These are phyloP conservation scores for Rhinolophus sinicus DNA, from an alignment of 2,113 vertebrate species.

Conservation along the genomic window DNA sequence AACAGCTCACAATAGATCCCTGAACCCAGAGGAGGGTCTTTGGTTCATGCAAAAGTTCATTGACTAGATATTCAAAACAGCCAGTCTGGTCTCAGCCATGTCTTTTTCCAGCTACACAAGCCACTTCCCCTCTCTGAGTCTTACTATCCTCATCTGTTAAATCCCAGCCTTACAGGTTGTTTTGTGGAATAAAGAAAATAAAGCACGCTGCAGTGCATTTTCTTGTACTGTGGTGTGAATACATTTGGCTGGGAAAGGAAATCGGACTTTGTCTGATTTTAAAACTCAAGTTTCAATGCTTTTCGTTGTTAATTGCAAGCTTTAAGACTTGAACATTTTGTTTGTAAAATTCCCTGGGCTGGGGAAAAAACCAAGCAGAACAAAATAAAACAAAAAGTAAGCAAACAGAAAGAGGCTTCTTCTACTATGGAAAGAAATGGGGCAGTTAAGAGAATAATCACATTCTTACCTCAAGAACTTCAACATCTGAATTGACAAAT, in stretches of 20 bases:
- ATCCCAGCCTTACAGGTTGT: background rate
- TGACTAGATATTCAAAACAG: background rate
- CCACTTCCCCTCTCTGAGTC: background rate
- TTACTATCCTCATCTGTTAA: background rate
- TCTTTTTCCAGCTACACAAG: background rate
- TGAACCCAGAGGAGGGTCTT: background rate
- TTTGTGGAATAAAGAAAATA: background rate
- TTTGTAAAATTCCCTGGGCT: conserved; percentile 26
- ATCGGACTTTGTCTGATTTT: conserved; percentile 3
- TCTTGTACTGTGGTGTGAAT: background rate
- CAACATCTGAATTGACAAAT: conserved; percentile 79
- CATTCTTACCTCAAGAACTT: conserved; percentile 83
- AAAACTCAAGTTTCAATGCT: background rate
- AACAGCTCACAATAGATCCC: background rate
- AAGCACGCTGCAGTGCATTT: fast-evolving
- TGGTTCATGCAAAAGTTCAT: background rate
- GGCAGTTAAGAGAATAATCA: background rate
- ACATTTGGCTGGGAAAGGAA: background rate
- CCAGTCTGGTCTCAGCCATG: background rate
- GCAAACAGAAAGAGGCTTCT: background rate
- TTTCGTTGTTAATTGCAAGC: background rate
- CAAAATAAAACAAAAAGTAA: background rate
- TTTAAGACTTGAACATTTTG: background rate
- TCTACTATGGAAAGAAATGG: background rate
- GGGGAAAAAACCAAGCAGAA: background rate